phyloP scores from a whole-genome alignment of 2,797 vertebrate species.

The Alfaro cultratus region DNA sequence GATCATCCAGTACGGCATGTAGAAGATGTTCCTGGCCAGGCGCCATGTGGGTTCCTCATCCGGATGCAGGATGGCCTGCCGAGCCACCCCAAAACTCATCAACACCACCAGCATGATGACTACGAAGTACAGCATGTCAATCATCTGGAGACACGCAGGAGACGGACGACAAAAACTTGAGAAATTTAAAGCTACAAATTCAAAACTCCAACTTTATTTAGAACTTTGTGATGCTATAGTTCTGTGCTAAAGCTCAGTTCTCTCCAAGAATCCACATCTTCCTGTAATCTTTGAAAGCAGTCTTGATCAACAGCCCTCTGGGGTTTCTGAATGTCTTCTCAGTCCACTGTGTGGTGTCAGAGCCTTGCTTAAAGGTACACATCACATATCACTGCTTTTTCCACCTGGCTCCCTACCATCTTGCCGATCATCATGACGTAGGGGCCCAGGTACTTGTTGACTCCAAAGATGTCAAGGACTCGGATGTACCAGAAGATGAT shows the following conservation, averaged over 20 bases:
- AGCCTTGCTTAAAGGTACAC: not conserved
- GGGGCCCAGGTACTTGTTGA: constrained; percentile 97
- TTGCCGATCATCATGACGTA: constrained; percentile 99
- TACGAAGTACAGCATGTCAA: constrained; percentile 98
- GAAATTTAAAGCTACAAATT: not conserved
- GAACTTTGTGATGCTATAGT: not conserved
- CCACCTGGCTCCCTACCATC: constrained; percentile 83
- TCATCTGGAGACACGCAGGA: constrained; percentile 77
- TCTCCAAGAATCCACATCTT: not conserved
- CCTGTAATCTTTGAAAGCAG: not conserved
- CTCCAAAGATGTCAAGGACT: constrained; percentile 97
- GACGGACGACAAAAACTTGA: not conserved
- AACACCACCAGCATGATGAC: constrained; percentile 98
- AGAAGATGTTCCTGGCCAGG: constrained; percentile 96
- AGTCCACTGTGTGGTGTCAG: not conserved
- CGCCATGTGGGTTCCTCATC: constrained; percentile 97
- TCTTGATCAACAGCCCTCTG: not conserved
- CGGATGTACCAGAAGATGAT: constrained; percentile 99
- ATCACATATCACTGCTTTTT: not conserved
- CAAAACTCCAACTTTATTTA: not conserved
- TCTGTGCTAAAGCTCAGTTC: not conserved
- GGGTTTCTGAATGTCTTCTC: not conserved
- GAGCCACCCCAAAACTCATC: constrained; percentile 97
- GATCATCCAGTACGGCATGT: constrained; percentile 99
- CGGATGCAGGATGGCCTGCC: constrained; percentile 95